A percentile compares a stretch with the other conserved stretches of the same genome.
Evolutionary conservation across 2,113 vertebrate species (phyloP).

Genomic region (Melozone crissalis): DNA sequence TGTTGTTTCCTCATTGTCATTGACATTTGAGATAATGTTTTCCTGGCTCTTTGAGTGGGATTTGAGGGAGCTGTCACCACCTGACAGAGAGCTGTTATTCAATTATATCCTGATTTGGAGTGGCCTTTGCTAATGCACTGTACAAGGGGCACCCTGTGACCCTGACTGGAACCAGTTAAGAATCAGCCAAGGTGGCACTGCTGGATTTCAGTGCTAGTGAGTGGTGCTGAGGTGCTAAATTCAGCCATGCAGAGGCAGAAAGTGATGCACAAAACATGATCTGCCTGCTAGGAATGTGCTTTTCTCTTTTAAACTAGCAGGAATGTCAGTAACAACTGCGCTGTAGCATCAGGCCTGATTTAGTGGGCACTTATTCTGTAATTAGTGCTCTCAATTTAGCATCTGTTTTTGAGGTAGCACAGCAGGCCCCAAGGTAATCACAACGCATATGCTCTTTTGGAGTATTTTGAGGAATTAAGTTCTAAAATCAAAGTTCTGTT

Average conservation of each 20-base stretch:
- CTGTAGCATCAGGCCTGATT: background rate
- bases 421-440: background rate
- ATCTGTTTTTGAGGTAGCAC: background rate
- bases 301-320: background rate
- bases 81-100: background rate
- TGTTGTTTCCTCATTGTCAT: background rate
- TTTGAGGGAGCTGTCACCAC: background rate
- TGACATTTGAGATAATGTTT: background rate
- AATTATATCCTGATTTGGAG: background rate
- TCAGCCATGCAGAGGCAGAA: background rate
- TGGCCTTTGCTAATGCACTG: background rate
- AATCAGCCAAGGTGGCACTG: background rate
- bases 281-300: background rate
- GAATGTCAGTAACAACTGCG: background rate
- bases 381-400: background rate
- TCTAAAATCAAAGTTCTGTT: background rate
- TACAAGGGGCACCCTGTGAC: background rate
- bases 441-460: background rate
- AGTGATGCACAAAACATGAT: background rate
- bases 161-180: background rate
- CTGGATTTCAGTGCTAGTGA: background rate
- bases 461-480: background rate
- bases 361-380: background rate
- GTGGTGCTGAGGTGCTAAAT: background rate
- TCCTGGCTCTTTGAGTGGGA: background rate